These are phyloP conservation scores for Gopherus evgoodei DNA, from an alignment of 2,113 vertebrate genomes.

Conservation along the genomic window DNA sequence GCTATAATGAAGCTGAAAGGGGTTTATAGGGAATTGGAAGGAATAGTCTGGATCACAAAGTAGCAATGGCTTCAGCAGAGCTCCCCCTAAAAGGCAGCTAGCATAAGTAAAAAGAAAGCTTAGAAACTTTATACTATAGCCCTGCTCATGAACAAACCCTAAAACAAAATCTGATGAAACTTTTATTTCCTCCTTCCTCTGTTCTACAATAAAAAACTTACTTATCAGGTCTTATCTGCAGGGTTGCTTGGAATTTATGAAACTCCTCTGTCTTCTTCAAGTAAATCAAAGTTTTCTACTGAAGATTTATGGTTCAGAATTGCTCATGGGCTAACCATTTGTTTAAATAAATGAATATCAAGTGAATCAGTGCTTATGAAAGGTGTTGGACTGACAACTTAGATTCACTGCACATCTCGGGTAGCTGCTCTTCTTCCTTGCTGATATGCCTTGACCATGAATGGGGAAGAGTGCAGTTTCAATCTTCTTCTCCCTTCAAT, in stretches of 20 bases:
- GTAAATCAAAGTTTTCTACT: neutral
- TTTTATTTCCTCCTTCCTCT: neutral
- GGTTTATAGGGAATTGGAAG: neutral
- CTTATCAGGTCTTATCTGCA: neutral
- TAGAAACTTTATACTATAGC: neutral
- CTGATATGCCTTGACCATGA: no score
- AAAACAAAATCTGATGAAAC: neutral
- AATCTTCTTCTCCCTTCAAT: no score
- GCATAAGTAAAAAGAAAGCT: neutral
- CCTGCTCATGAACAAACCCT: neutral
- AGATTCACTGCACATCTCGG: no score
- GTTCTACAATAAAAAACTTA: neutral
- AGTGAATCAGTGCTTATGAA: neutral
- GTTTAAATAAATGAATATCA: neutral
- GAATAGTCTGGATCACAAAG: neutral
- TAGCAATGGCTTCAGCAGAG: fast-evolving
- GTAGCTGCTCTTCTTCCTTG: no score
- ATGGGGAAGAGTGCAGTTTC: no score
- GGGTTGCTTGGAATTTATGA: neutral
- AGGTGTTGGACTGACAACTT: neutral
- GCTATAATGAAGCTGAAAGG: neutral
- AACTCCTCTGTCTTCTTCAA: neutral
- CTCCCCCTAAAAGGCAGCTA: neutral
- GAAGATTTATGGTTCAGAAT: neutral
- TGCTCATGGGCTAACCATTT: neutral